phyloP scores from a whole-genome alignment of 1,140 invertebrate genomes.

The Lerema accius region DNA sequence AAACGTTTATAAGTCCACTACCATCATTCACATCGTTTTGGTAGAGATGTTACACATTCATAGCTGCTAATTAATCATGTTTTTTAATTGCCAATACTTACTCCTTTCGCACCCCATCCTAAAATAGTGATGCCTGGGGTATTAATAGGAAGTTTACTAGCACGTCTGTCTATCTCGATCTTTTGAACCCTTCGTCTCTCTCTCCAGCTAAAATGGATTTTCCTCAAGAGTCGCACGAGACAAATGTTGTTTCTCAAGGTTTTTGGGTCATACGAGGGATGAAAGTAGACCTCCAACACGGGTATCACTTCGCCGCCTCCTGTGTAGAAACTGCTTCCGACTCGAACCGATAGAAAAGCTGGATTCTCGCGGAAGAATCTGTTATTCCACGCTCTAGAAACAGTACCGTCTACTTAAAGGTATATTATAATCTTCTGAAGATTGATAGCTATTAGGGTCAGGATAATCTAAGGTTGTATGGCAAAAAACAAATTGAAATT shows the following conservation, averaged over 20 bases:
- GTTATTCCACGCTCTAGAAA: constrained; percentile 67
- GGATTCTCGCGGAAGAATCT: constrained; percentile 71
- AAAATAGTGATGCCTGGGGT: constrained; percentile 58
- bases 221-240: constrained; percentile 45
- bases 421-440: too few relatives aligned
- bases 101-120: constrained; percentile 69
- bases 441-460: too few relatives aligned
- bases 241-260: constrained; percentile 59
- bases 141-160: constrained; percentile 39
- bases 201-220: constrained; percentile 46
- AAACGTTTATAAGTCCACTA: too few relatives aligned
- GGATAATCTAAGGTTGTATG: too few relatives aligned
- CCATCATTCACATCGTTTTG: too few relatives aligned
- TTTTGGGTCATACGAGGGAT: constrained; percentile 60
- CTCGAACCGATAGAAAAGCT: constrained; percentile 57
- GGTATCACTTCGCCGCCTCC: constrained; percentile 59
- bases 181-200: constrained; percentile 50
- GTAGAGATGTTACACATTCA: too few relatives aligned
- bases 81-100: too few relatives aligned
- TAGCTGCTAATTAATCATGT: too few relatives aligned
- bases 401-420: too few relatives aligned
- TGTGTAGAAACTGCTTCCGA: constrained; percentile 58
- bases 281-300: constrained; percentile 60
- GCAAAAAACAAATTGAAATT: too few relatives aligned
- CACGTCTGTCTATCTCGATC: constrained; percentile 58